Percentiles rank a stretch among this genome's conserved stretches.
Conservation (phyloP, 2,797 vertebrate genomes). For the Hyperoplus immaculatus region DNA sequence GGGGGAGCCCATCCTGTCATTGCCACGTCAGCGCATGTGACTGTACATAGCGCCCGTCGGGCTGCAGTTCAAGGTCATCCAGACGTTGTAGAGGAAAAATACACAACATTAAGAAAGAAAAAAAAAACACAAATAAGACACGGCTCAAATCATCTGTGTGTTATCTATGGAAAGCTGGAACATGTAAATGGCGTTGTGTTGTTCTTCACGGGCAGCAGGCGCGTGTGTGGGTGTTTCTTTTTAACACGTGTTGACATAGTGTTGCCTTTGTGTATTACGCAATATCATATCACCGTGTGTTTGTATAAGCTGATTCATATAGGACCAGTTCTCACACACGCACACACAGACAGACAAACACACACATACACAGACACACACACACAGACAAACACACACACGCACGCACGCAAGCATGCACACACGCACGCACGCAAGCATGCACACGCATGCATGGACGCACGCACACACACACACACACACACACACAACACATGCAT, state of each 20-base stretch:
- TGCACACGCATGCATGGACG: too few relatives aligned
- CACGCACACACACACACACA: too few relatives aligned
- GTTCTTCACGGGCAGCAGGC: conserved; percentile 28
- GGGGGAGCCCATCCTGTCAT: conserved; percentile 30
- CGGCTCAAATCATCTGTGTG: conserved; percentile 31
- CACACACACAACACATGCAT: too few relatives aligned
- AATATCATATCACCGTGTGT: conserved; percentile 28
- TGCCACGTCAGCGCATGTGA: conserved; percentile 11
- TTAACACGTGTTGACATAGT: conserved; percentile 35
- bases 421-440: too few relatives aligned
- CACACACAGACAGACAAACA: background rate
- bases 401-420: too few relatives aligned
- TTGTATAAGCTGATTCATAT: conserved; percentile 26
- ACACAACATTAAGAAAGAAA: background rate
- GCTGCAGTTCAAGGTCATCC: conserved; percentile 40
- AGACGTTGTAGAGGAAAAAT: conserved; percentile 30
- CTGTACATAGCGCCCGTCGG: background rate
- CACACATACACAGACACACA: background rate
- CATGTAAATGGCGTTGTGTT: conserved; percentile 25
- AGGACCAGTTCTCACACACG: conserved; percentile 5
- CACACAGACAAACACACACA: too few relatives aligned
- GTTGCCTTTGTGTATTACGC: conserved; percentile 16
- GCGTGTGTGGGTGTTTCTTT: background rate
- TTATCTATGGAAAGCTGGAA: conserved; percentile 18
- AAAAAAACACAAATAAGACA: conserved; percentile 14